Evolutionary conservation across 2,888 invertebrate genomes (phyloP), one percentile per base, ranked within the genome.

Genomic region (Epinotia ramella): DNA sequence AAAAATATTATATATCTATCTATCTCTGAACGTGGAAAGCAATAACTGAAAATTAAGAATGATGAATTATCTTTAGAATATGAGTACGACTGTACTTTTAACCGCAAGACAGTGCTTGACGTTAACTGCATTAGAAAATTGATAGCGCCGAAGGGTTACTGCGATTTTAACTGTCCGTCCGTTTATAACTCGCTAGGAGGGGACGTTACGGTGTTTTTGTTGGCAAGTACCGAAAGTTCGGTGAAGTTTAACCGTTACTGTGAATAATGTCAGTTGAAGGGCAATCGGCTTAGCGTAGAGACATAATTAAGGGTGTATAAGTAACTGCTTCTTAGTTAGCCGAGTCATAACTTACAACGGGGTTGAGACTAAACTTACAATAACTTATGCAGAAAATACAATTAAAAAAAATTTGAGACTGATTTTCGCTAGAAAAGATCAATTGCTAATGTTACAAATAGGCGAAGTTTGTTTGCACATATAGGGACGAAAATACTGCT

Each of bases 51-150:
- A 63, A 44, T 49, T 16, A 13, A 24, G 20, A 57, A 20, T 18
- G 16, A 49, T 46, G 7, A 40, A 24, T 3, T 28, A 16, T 24
- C 3, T 28, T 66, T 33, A n/a, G 0, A 46, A 46, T 28, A 60
- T 13, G 53, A 2, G 13, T 9, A 44, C 57, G 57, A 76, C 66
- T 76, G 78, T 73, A 77, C 78, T 77, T 75, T 73, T 73, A 78
- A 79, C 78, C 80, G 79, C 75, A 78, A 79, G 79, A 73, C 76
- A 77, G 78, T 78, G 81, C 77, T 78, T 86, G 88, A 88, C 89
- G 82, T 87, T 88, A 86, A 90, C 88, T 87, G 86, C 87, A 84
- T 84, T 83, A 84, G 81, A 83, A 82, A 87, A 89, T 88, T 89
- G 87, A 89, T 89, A 84, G 87, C 84, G 78, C 80, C 66, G 73